These are phyloP conservation scores for Lithophane ornitopus DNA, from an alignment of 2,888 invertebrate species.

Conservation along the genomic window DNA sequence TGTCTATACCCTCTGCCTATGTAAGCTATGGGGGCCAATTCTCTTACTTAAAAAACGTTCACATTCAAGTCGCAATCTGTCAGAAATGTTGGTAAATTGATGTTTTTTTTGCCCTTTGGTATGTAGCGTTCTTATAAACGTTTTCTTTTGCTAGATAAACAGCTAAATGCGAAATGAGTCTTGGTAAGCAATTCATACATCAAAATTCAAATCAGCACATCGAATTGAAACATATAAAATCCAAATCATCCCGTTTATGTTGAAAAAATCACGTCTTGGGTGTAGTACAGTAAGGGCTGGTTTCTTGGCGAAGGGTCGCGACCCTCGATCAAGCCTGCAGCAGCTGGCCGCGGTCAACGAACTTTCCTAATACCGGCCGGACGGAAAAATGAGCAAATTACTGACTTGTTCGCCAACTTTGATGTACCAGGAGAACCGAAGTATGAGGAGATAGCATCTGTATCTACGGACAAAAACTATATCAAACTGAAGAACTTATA, in stretches of 20 bases:
- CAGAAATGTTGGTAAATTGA: too few relatives aligned
- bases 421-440: slow-evolving; percentile 48
- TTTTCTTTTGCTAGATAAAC: too few relatives aligned
- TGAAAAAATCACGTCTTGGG: slow-evolving; percentile 56
- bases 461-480: not conserved
- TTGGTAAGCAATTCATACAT: not conserved
- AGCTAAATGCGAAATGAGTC: not conserved
- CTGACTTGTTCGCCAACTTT: slow-evolving; percentile 64
- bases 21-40: too few relatives aligned
- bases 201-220: slow-evolving; percentile 13
- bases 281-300: slow-evolving; percentile 68
- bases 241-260: slow-evolving; percentile 34
- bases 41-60: too few relatives aligned
- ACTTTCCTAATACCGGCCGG: slow-evolving; percentile 79
- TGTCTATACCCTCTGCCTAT: too few relatives aligned
- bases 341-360: slow-evolving; percentile 80
- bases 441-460: slow-evolving; percentile 25
- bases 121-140: not conserved
- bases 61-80: too few relatives aligned
- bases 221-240: slow-evolving; percentile 16
- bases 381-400: slow-evolving; percentile 61
- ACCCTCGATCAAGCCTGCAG: slow-evolving; percentile 71
- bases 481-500: not conserved
- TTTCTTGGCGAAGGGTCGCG: slow-evolving; percentile 72
- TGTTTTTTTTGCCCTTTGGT: too few relatives aligned